Evolutionary conservation across 2,113 vertebrate genomes (phyloP), one percentile per base, ranked within the genome.

Genomic region (Ailurus styani): DNA sequence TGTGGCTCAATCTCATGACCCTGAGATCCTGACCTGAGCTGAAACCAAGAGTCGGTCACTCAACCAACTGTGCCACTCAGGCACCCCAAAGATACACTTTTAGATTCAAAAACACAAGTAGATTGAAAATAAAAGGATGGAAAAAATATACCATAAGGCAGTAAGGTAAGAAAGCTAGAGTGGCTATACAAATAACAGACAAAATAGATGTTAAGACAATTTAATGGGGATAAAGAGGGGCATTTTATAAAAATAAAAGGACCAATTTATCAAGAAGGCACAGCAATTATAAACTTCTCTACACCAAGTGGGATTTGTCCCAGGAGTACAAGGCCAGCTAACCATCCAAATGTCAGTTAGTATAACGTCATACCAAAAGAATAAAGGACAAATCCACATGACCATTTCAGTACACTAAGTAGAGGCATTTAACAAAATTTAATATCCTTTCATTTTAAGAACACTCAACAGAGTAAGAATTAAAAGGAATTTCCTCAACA

Each of bases 201-300:
- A 47, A 73, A 40, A 60, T 23, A 34, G 14, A 31, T 1, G 1
- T 72, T 14, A 64, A 50, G 20, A 13, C 37, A 68, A 25, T 7
- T 18, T 68, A 54, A 12, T 45, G 66, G 52, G 27, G 40, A 73
- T 42, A 7, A 42, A 73, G 40, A 73, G 40, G 40, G 25, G 7
- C 13, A 27, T 75, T 75, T 47, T 75, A 47, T 47, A 31, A 78
- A 95, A 95, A 50, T 47, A 29, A 55, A 90, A 79, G 31, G 14
- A 2, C 37, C 13, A 20, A 57, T 42, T 66, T 29, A 40, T 86
- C n/a, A 87, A 82, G 31, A 50, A 68, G 7, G 62, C 4, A 18
- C 18, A 68, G 75, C 15, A 70, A 52, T 40, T 45, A 81, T 1
- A 84, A 23, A 50, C 29, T 31, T 75, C 10, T 5, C 3, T 60